Base-by-base conservation (phyloP, 1,140 invertebrate species). In the Diabrotica undecimpunctata region DNA sequence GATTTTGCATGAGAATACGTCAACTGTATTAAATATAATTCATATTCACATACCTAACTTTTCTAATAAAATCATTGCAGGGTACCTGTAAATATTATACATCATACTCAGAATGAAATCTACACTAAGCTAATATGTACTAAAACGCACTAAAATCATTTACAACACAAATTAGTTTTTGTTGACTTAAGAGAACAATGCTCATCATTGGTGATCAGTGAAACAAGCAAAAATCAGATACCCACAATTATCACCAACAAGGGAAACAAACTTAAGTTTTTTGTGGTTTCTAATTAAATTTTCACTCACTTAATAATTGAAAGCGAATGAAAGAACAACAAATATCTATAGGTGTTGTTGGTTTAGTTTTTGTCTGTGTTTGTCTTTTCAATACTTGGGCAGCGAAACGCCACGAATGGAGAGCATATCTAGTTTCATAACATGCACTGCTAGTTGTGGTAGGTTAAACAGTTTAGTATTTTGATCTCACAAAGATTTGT, bases 141-240 rank as follows among this genome's bases (percentile, higher is more conserved):
- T n/a, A 25, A 25, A 25, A 25, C 25, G 25, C 25, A 25, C 25
- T 25, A 2, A 25, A 25, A 25, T 25, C 25, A 25, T 25, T 25
- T 25, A 25, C 1, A 25, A n/a, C 8, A n/a, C 3, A 46, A 5
- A 46, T 46, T 46, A 10, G n/a, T 8, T n/a, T 10, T 6, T 46
- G 41, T 46, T 46, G 8, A 46, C n/a, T 46, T 46, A 10, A 46
- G n/a, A 46, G 41, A 46, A 46, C 41, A 46, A 58, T 36, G 58
- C 57, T 65, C 58, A 65, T 65, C 54, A 65, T 61, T 41, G 64
- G 54, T 65, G 54, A 65, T 65, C 60, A 65, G 56, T 65, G 51
- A 54, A 54, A 54, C 64, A 65, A 54, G 57, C 64, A 60, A 59
- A 59, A 61, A 59, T 65, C 64, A 59, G 60, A 50, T 65, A 58